Conservation (phyloP, 2,888 invertebrate genomes). For the Spisula solida region DNA sequence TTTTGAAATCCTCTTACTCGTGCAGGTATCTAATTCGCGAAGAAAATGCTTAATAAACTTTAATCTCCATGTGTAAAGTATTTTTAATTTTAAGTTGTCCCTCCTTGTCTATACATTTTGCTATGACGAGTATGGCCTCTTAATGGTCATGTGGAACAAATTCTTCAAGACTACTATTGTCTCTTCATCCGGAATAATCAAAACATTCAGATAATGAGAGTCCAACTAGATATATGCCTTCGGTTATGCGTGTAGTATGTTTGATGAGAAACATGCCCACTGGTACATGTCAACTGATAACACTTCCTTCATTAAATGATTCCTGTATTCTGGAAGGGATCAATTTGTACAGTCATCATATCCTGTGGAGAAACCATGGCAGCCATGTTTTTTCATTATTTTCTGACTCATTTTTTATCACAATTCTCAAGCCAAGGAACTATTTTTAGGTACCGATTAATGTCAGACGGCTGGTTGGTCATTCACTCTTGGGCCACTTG, state of each 20-base stretch:
- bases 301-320: constrained; percentile 16
- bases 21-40: too few relatives aligned
- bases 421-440: neutral
- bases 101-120: too few relatives aligned
- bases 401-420: neutral
- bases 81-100: too few relatives aligned
- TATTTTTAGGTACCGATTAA: neutral
- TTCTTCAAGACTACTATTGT: too few relatives aligned
- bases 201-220: neutral
- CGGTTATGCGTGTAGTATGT: neutral
- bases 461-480: neutral
- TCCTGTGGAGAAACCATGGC: neutral
- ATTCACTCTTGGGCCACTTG: neutral
- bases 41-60: too few relatives aligned
- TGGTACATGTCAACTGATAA: constrained; percentile 12
- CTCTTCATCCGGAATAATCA: neutral
- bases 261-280: neutral
- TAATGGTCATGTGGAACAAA: too few relatives aligned
- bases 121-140: too few relatives aligned
- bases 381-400: neutral
- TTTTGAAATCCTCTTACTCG: too few relatives aligned
- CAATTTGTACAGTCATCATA: neutral
- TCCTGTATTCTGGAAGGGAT: neutral
- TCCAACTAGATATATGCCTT: neutral
- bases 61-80: too few relatives aligned